Evolutionary conservation across 2,113 vertebrate species (phyloP).

Genomic region (Rhabdornis inornatus): DNA sequence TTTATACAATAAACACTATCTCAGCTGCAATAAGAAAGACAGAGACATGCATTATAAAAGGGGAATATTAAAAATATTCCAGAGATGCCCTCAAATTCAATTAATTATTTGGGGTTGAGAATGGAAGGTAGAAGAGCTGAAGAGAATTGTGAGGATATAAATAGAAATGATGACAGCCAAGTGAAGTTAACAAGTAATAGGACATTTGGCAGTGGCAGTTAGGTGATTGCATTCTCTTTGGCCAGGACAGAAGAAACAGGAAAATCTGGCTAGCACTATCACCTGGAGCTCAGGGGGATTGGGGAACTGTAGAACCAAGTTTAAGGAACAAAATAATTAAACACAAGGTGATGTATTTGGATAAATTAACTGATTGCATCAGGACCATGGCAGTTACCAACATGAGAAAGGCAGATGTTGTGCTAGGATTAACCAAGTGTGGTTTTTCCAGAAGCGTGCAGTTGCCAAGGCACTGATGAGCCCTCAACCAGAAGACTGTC

Average conservation of each 20-base stretch:
- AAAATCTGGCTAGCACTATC: neutral
- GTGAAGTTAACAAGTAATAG: neutral
- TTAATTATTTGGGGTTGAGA: neutral
- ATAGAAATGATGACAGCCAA: neutral
- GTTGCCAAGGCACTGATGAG: neutral
- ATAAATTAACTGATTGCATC: neutral
- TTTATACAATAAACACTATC: neutral
- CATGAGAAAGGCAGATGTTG: neutral
- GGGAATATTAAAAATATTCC: neutral
- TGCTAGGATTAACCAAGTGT: neutral
- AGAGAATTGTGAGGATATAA: neutral
- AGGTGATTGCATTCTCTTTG: neutral
- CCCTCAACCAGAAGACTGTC: neutral
- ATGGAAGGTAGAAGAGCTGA: neutral
- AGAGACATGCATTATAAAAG: neutral
- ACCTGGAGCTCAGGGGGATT: neutral
- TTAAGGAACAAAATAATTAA: neutral
- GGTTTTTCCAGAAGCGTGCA: accelerated
- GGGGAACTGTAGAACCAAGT: neutral
- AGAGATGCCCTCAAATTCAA: neutral
- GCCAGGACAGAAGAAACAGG: neutral
- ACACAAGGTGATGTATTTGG: neutral
- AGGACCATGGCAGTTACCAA: neutral
- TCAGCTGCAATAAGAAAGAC: neutral
- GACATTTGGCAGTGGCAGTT: neutral